Evolutionary conservation across 1,140 invertebrate genomes (phyloP), one percentile per base, ranked within the genome.

Genomic region (Heliconius melpomene): DNA sequence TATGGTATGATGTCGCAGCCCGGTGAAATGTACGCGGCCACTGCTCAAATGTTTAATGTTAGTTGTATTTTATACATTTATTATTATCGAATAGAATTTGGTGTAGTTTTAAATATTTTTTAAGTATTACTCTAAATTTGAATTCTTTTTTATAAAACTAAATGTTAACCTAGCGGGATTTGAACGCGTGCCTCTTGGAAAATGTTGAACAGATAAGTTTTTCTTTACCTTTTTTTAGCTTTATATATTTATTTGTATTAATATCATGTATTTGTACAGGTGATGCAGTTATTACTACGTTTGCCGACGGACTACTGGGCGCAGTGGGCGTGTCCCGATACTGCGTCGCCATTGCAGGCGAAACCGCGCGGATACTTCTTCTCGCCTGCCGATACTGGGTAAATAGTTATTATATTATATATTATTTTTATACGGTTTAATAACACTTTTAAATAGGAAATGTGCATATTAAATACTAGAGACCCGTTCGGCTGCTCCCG

Each of bases 1-100:
- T 98, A 97, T 77, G 90, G 89, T 0, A 82, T 92, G 80, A 86
- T 88, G 82, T 88, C 88, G 1, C 87, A 91, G 40, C 80, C 88
- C 0, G 86, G 87, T 0, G 91, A 93, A 38, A 94, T 94, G 91
- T 94, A 93, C 76, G 88, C 83, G 9, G 89, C 89, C 13, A 94
- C 92, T 3, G 85, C 89, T 1, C 89, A 93, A 54, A 93, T 94
- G 90, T 88, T 92, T 72, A 89, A 86, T 46, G 91, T 93, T 66
- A 78, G 89, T 83, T 46, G 7, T 18, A 40, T 18, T 40, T 46
- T 46, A 46, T 46, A 46, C 13, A 9, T 46, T 46, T 46, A 13
- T 40, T 13, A 40, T 40, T 29, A 29, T 29, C n/a, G n/a, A n/a
- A 40, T 40, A 0, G 11, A 40, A 40, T 40, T 40, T 13, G 11